These are phyloP conservation scores for Ostrea denselamellosa DNA, from an alignment of 1,140 invertebrate species.

Conservation along the genomic window DNA sequence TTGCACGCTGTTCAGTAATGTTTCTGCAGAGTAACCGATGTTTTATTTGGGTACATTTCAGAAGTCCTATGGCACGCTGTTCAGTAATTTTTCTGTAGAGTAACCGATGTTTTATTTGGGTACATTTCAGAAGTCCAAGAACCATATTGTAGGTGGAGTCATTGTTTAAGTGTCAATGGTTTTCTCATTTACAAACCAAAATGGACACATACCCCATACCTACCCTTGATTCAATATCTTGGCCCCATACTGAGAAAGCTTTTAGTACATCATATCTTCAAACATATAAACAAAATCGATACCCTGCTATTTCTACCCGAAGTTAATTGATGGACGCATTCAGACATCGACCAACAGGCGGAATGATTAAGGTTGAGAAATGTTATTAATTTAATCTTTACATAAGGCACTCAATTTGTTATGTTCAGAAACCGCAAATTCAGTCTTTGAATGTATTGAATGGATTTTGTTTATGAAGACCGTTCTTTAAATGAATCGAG, in stretches of 20 bases:
- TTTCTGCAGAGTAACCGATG: too few relatives aligned
- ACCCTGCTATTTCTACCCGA: neutral
- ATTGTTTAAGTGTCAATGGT: neutral
- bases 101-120: too few relatives aligned
- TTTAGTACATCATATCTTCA: constrained; percentile 26
- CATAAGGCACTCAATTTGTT: neutral
- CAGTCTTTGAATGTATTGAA: too few relatives aligned
- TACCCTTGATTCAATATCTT: constrained; percentile 2
- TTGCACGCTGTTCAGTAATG: too few relatives aligned
- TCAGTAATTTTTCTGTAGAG: too few relatives aligned
- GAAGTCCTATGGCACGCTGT: too few relatives aligned
- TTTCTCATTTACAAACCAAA: neutral
- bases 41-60: too few relatives aligned
- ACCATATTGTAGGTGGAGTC: neutral
- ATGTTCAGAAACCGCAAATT: neutral
- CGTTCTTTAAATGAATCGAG: too few relatives aligned
- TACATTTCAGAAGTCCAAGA: neutral
- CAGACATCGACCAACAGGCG: neutral
- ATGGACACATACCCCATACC: neutral
- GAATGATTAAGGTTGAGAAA: neutral
- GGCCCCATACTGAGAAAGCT: neutral
- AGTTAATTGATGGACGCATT: neutral
- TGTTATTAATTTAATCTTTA: neutral
- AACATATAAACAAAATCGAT: constrained; percentile 17
- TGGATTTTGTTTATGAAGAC: too few relatives aligned